Conservation (phyloP, 2,888 invertebrate species). For the Halictus quadricinctus region DNA sequence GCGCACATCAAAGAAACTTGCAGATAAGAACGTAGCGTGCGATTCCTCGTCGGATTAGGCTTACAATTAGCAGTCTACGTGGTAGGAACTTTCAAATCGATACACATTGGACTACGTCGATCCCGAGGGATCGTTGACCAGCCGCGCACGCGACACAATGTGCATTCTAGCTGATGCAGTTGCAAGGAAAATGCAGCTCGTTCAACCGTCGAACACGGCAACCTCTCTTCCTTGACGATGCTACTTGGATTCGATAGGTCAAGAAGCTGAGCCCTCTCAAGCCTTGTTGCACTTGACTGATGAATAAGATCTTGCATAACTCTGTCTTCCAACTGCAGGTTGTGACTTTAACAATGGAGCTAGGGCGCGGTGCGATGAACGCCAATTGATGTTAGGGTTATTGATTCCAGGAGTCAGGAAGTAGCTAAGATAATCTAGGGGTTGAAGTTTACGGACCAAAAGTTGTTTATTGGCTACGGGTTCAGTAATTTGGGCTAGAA, state of each 20-base stretch:
- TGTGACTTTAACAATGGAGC: not conserved
- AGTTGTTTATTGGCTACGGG: not conserved
- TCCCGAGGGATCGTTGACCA: not conserved
- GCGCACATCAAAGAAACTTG: not conserved
- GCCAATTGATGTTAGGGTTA: not conserved
- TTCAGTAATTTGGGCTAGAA: not conserved
- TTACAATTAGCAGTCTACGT: not conserved
- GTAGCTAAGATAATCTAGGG: not conserved
- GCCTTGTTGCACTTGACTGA: not conserved
- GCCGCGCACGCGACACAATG: not conserved
- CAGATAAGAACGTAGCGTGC: not conserved
- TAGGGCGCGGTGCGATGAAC: not conserved
- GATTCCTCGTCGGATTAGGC: not conserved
- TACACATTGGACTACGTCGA: not conserved
- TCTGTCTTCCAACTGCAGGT: not conserved
- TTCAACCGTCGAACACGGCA: slow-evolving; percentile 12
- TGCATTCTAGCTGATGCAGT: not conserved
- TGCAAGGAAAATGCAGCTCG: not conserved
- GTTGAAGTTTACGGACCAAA: not conserved
- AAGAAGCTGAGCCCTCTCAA: not conserved
- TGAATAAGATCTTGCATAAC: not conserved
- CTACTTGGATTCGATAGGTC: not conserved
- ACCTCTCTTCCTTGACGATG: slow-evolving; percentile 11
- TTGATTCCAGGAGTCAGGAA: not conserved
- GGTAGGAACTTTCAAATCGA: slow-evolving; percentile 3